Base-by-base conservation (phyloP, 30 jellyfish, hydroid and myxozoan species). In the Aurelia sp. region DNA sequence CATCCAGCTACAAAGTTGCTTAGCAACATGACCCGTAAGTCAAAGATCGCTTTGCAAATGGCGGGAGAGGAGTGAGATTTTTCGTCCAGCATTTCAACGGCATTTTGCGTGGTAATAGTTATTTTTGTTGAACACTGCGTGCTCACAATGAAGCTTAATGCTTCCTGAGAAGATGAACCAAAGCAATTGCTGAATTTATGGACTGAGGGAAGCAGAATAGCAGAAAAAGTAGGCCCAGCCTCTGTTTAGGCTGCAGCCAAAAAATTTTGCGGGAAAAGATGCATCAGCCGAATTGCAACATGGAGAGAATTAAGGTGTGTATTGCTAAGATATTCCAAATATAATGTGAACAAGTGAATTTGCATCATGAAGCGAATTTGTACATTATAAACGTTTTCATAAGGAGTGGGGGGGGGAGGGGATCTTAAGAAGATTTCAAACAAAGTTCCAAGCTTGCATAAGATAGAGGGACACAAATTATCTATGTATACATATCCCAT, bases 261-360 rank as follows among this genome's bases (percentile, higher is more conserved):
- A 44, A 5, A 44, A 44, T 44, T 44, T 44, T 44, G 55, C 16
- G 55, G 55, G 55, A 44, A 38, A 44, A 52, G 72, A 81, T 51
- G 81, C 75, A 67, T 30, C 74, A 60, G 52, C 84, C 69, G 48
- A 70, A 70, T 53, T 55, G 51, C 63, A 55, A 71, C 53, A 69
- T 82, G 72, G 92, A 82, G 71, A 82, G 92, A 57, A 70, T 82
- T 2, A 82, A 82, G 92, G 92, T 81, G 69, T 55, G 24, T 41
- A 21, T 17, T 9, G 22, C 19, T 8, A 21, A 66, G 4, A n/a
- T 7, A 30, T 21, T 8, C 33, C 52, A 20, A 16, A 21, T 8
- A 33, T 16, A 2, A 4, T 22, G 19, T 21, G 58, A n/a, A 11
- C 38, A 58, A 69, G 19, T 69, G 60, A 31, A 17, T 16, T 4